Base-by-base conservation (phyloP, 1,140 invertebrate genomes). In the Globodera ellingtonae region DNA sequence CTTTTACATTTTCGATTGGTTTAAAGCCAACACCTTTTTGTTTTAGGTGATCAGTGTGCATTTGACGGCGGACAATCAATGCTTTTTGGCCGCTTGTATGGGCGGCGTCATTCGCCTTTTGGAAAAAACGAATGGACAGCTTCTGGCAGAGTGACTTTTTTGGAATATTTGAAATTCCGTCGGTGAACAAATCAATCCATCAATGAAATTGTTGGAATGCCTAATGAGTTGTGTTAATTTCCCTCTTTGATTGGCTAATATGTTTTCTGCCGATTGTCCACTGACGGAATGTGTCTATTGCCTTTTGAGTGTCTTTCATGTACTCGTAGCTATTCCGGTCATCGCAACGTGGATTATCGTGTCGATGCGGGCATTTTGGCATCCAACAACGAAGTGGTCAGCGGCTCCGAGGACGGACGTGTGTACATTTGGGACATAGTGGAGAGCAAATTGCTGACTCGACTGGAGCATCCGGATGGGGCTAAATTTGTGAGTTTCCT, bases 11-110 rank as follows among this genome's bases (percentile, higher is more conserved):
- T 35, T 35, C 35, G 35, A 35, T 35, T 35, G 1, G 35, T 35
- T 35, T 3, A 66, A 21, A 66, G 0, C 24, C 24, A 24, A 24
- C 24, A 1, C 1, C 15, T 59, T 13, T 15, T 18, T 62, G 10
- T 62, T 13, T 59, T 15, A 62, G 56, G 82, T 83, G 35, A 83
- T 81, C 15, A 82, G 65, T 69, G 84, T 84, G 5, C 35, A 84
- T 59, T 44, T 84, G 48, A 86, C 83, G 44, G 84, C 87, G 21
- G 83, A 84, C 67, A 79, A 83, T 24, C 83, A 84, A 73, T 84
- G 84, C 44, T 50, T 84, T 70, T 79, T 84, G 44, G 81, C 72
- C 21, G 71, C 83, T 18, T 66, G 74, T 70, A 84, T 84, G 83
- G 50, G 62, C 46, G 71, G 72, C 21, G 24, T 52, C 44, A 78